Conservation (phyloP, 2,888 invertebrate genomes). For the Drepanosiphum platanoidis region DNA sequence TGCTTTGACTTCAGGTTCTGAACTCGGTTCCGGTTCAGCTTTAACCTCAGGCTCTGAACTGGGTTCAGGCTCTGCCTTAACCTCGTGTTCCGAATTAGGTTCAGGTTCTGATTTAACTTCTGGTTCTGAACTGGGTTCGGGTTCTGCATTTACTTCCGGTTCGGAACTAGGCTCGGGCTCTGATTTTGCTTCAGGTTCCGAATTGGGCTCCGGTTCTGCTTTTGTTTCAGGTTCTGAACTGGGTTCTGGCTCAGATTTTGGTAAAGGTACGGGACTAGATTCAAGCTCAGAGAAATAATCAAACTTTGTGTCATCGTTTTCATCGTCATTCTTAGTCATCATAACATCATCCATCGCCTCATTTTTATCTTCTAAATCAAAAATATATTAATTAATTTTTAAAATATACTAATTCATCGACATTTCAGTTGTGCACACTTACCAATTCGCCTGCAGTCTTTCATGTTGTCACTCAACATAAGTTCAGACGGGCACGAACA, state of each 20-base stretch:
- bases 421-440: conserved; percentile 62
- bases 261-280: conserved; percentile 63
- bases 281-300: conserved; percentile 19
- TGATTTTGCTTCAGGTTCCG: conserved; percentile 64
- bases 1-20: conserved; percentile 8
- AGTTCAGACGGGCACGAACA: conserved; percentile 75
- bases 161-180: conserved; percentile 63
- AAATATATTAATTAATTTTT: conserved; percentile 13
- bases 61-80: conserved; percentile 66
- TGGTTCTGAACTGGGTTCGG: conserved; percentile 64
- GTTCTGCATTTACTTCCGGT: conserved; percentile 64
- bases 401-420: not conserved
- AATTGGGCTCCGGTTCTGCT: conserved; percentile 65
- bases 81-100: conserved; percentile 65
- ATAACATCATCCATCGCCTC: conserved; percentile 26
- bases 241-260: conserved; percentile 63
- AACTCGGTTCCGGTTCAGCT: conserved; percentile 63
- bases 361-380: not conserved
- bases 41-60: conserved; percentile 65
- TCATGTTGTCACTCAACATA: conserved; percentile 69
- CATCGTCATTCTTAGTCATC: not conserved
- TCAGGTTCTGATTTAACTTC: conserved; percentile 65
- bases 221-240: conserved; percentile 60
- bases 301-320: not conserved
- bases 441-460: conserved; percentile 68